These are phyloP conservation scores for Morinoia aosen DNA, from an alignment of 2,888 invertebrate genomes.

Conservation along the genomic window DNA sequence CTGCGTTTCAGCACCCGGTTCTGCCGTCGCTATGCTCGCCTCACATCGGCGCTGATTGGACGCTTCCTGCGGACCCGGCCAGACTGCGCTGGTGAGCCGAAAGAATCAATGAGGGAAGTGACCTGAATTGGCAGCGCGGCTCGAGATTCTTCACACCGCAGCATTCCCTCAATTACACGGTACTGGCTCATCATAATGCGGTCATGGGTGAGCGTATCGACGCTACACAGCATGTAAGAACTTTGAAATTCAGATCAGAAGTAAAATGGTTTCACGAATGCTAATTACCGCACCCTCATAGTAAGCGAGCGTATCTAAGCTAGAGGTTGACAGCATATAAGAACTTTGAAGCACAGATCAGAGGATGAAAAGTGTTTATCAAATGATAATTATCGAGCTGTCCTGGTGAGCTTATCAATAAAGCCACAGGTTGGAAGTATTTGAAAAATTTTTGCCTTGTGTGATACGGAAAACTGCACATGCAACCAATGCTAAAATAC, in stretches of 20 bases:
- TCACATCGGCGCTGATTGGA: background rate
- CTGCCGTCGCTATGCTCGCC: background rate
- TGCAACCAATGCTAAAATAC: too few species aligned
- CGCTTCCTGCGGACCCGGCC: background rate
- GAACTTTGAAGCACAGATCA: too few species aligned
- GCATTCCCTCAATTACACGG: background rate
- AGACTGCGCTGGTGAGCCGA: background rate
- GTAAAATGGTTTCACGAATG: background rate
- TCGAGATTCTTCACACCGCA: background rate
- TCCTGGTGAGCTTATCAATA: too few species aligned
- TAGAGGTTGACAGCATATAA: too few species aligned
- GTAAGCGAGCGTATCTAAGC: too few species aligned
- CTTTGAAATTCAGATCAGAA: background rate
- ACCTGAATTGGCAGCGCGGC: background rate
- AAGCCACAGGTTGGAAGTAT: too few species aligned
- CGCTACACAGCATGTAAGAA: background rate
- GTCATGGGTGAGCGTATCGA: background rate
- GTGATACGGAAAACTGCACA: too few species aligned
- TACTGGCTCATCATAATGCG: background rate
- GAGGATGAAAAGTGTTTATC: too few species aligned
- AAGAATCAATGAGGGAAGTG: background rate
- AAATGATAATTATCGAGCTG: too few species aligned
- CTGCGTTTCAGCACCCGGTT: background rate
- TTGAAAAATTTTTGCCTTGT: too few species aligned
- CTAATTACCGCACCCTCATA: too few species aligned